These are phyloP conservation scores for Istiophorus platypterus DNA, from an alignment of 2,113 vertebrate genomes.

Conservation along the genomic window DNA sequence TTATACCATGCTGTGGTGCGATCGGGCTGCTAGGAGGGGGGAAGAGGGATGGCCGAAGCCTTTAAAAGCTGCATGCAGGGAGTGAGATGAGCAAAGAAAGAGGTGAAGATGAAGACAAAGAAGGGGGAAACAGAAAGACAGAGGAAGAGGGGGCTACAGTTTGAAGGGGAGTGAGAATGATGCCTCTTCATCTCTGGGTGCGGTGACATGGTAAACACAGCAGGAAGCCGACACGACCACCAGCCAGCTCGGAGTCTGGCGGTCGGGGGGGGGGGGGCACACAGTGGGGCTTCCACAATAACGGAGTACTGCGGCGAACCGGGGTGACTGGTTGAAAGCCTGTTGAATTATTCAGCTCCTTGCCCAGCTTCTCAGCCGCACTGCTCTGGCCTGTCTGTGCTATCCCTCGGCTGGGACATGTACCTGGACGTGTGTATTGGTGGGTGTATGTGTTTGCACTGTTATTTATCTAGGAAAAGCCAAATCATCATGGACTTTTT, in stretches of 20 bases:
- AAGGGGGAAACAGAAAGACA: not conserved
- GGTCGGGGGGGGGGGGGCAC: no score
- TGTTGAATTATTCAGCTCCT: slow-evolving; percentile 59
- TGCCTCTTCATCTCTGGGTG: slow-evolving; percentile 26
- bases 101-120: not conserved
- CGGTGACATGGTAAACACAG: slow-evolving; percentile 25
- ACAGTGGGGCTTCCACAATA: slow-evolving; percentile 20
- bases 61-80: not conserved
- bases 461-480: not conserved
- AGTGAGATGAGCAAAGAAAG: not conserved
- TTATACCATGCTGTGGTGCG: not conserved
- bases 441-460: not conserved
- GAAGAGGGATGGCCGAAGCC: not conserved
- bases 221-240: slow-evolving; percentile 34
- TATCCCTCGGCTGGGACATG: slow-evolving; percentile 16
- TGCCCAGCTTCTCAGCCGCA: slow-evolving; percentile 38
- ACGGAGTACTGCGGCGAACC: not conserved
- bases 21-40: not conserved
- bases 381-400: slow-evolving; percentile 15
- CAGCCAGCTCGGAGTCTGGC: slow-evolving; percentile 11
- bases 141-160: not conserved
- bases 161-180: not conserved
- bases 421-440: not conserved
- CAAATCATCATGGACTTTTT: not conserved
- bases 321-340: slow-evolving; percentile 18